Percentiles rank a stretch among this genome's conserved stretches.
Evolutionary conservation across 2,888 invertebrate species (phyloP).

Genomic region (Phlogophora meticulosa): DNA sequence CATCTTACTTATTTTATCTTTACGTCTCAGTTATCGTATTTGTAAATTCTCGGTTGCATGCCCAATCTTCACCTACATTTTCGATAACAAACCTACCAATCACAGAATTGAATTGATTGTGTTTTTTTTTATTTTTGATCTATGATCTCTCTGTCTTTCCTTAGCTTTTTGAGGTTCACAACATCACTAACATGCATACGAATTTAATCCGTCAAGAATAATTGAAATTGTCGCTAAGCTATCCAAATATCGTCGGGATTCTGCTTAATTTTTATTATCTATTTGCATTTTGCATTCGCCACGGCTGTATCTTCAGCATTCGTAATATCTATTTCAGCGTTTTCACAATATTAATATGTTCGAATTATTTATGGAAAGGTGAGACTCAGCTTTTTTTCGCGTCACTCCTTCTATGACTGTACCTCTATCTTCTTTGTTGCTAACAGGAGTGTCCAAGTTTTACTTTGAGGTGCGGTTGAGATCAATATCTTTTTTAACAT

Average conservation of each 20-base stretch:
- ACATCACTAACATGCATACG: too few relatives aligned
- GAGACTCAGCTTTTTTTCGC: too few relatives aligned
- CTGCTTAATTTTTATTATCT: neutral
- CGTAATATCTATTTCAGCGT: neutral
- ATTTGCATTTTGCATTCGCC: neutral
- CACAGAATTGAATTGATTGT: too few relatives aligned
- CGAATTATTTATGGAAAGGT: too few relatives aligned
- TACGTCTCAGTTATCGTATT: slow-evolving; percentile 11
- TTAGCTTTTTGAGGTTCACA: too few relatives aligned
- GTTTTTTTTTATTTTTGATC: neutral
- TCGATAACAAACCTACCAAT: neutral
- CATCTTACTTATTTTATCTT: neutral
- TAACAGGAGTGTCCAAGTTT: slow-evolving; percentile 1
- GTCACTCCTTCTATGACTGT: neutral
- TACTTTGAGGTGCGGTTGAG: slow-evolving; percentile 2
- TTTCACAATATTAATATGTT: too few relatives aligned
- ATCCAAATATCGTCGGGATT: neutral
- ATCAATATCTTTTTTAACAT: neutral
- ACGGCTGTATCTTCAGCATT: too few relatives aligned
- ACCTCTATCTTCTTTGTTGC: slow-evolving; percentile 2
- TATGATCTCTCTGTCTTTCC: neutral
- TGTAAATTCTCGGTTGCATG: neutral
- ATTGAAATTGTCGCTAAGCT: too few relatives aligned
- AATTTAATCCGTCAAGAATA: too few relatives aligned
- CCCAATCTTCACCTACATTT: neutral